These are phyloP conservation scores for Ceratina japonica DNA, from an alignment of 1,140 invertebrate genomes.

Conservation along the genomic window DNA sequence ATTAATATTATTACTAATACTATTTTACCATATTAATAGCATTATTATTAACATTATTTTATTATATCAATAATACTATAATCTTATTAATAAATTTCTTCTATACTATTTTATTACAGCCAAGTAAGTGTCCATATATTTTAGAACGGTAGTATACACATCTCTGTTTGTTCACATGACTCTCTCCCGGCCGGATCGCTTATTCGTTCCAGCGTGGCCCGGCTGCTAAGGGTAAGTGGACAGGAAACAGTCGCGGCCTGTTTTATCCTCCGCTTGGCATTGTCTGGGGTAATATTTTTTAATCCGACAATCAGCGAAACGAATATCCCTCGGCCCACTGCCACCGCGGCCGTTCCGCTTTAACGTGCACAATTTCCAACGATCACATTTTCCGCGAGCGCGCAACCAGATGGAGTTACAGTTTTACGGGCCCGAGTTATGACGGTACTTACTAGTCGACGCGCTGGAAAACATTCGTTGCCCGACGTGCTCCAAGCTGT, in stretches of 20 bases:
- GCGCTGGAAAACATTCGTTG: slow-evolving; percentile 33
- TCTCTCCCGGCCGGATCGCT: too few relatives aligned
- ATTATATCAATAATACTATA: too few relatives aligned
- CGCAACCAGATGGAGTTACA: slow-evolving; percentile 48
- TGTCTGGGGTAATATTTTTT: slow-evolving; percentile 32
- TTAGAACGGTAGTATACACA: not conserved
- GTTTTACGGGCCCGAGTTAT: slow-evolving; percentile 56
- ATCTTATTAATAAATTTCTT: too few relatives aligned
- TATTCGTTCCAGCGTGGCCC: too few relatives aligned
- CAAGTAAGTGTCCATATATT: too few relatives aligned
- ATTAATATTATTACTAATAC: too few relatives aligned
- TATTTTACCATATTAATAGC: too few relatives aligned
- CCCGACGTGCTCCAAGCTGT: slow-evolving; percentile 6
- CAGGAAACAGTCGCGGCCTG: slow-evolving; percentile 24
- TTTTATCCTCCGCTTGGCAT: slow-evolving; percentile 13
- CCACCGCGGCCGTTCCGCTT: slow-evolving; percentile 28
- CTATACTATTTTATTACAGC: too few relatives aligned
- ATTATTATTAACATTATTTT: too few relatives aligned
- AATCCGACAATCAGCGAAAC: slow-evolving; percentile 52
- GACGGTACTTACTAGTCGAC: slow-evolving; percentile 42
- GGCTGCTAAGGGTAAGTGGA: slow-evolving; percentile 1
- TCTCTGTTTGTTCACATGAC: too few relatives aligned
- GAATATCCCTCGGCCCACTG: slow-evolving; percentile 3
- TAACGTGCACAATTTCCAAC: slow-evolving; percentile 57
- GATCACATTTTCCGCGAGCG: slow-evolving; percentile 48